These are phyloP conservation scores for Notodonta dromedarius DNA, from an alignment of 2,888 invertebrate genomes.

Conservation along the genomic window DNA sequence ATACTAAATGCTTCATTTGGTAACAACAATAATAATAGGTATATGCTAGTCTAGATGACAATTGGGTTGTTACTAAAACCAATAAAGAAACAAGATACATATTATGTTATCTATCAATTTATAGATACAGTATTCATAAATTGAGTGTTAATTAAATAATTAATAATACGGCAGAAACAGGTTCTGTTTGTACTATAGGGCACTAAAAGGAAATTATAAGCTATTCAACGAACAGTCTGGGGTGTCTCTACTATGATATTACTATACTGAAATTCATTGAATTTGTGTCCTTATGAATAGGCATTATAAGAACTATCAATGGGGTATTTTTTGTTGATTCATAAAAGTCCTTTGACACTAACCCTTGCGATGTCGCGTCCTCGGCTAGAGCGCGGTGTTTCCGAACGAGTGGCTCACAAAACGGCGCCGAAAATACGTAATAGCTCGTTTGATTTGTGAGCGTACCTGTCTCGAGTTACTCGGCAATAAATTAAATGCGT, in stretches of 20 bases:
- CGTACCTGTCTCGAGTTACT: slow-evolving; percentile 69
- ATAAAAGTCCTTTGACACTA: slow-evolving; percentile 5
- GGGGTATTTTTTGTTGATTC: slow-evolving; percentile 36
- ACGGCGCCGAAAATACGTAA: slow-evolving; percentile 63
- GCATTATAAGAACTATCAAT: slow-evolving; percentile 39
- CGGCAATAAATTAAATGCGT: slow-evolving; percentile 72
- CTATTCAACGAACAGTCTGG: slow-evolving; percentile 50
- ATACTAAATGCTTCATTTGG: too few species aligned
- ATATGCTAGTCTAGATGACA: not conserved
- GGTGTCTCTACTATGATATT: slow-evolving; percentile 31
- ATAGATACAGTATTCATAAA: not conserved
- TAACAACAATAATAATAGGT: too few species aligned
- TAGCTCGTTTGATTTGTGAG: slow-evolving; percentile 67
- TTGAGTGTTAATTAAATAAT: slow-evolving; percentile 1
- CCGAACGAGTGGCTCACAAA: slow-evolving; percentile 55
- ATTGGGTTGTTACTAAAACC: not conserved
- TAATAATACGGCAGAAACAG: slow-evolving; percentile 40
- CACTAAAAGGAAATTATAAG: slow-evolving; percentile 53
- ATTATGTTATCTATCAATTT: not conserved
- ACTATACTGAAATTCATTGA: slow-evolving; percentile 31
- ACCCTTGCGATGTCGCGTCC: slow-evolving; percentile 33
- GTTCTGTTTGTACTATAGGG: slow-evolving; percentile 48
- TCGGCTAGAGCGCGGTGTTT: slow-evolving; percentile 36
- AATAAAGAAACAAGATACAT: not conserved
- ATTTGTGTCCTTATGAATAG: slow-evolving; percentile 27